Conservation (phyloP, 2,113 vertebrate genomes). For the Calonectris borealis region DNA sequence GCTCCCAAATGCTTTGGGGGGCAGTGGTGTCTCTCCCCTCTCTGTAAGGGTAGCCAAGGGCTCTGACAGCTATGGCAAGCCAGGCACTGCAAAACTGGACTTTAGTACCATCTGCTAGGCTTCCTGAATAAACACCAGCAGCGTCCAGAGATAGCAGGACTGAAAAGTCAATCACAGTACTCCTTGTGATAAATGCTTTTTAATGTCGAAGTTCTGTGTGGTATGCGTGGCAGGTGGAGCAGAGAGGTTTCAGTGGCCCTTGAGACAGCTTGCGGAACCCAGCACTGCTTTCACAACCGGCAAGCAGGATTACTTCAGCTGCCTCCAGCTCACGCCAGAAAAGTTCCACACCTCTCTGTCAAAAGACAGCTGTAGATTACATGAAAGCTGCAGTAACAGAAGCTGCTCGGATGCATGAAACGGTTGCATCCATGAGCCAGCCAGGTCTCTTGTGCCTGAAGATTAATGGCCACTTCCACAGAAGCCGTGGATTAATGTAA, state of each 20-base stretch:
- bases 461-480: fast-evolving
- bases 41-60: background rate
- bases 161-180: background rate
- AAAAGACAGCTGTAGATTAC: background rate
- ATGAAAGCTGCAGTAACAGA: background rate
- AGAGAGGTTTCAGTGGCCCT: background rate
- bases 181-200: background rate
- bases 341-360: background rate
- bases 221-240: background rate
- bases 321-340: fast-evolving
- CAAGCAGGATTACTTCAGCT: background rate
- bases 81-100: background rate
- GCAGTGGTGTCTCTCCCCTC: background rate
- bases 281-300: fast-evolving
- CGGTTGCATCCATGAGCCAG: background rate
- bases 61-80: background rate
- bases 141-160: background rate
- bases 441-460: background rate
- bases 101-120: background rate
- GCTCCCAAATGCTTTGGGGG: background rate
- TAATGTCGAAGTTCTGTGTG: background rate
- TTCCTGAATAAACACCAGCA: background rate
- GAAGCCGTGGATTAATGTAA: background rate
- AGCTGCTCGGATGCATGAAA: background rate
- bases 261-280: background rate